Conservation (phyloP, 1,140 invertebrate genomes). For the Plectrocnemia conspersa region DNA sequence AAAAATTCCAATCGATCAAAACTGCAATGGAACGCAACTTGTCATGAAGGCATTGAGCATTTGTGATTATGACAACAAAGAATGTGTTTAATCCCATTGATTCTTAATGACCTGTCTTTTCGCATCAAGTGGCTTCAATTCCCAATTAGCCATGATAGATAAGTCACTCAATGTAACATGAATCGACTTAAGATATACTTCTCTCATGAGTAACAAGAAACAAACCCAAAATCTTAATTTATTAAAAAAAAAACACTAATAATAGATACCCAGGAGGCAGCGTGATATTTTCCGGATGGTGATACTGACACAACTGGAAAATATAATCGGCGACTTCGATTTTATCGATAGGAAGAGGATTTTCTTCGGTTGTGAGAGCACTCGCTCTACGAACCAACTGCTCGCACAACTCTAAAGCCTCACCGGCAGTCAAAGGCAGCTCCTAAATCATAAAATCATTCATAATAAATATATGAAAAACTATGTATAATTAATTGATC, state of each 20-base stretch:
- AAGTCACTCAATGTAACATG: no score
- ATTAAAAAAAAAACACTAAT: neutral
- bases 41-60: no score
- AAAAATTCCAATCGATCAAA: no score
- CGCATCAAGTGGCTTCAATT: no score
- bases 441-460: conserved; percentile 51
- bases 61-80: no score
- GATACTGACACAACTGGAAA: conserved; percentile 86
- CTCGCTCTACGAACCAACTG: conserved; percentile 81
- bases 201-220: neutral
- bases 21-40: no score
- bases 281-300: conserved; percentile 87
- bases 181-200: no score
- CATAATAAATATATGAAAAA: conserved; percentile 2
- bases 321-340: conserved; percentile 83
- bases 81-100: no score
- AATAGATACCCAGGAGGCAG: conserved; percentile 67
- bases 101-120: no score
- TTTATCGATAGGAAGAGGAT: conserved; percentile 71
- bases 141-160: no score
- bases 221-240: neutral
- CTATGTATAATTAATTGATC: neutral
- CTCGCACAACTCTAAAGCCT: conserved; percentile 81
- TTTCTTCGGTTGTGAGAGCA: conserved; percentile 61
- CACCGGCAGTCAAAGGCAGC: conserved; percentile 71